phyloP scores from a whole-genome alignment of 2,888 invertebrate species.

The Petrolisthes cinctipes region DNA sequence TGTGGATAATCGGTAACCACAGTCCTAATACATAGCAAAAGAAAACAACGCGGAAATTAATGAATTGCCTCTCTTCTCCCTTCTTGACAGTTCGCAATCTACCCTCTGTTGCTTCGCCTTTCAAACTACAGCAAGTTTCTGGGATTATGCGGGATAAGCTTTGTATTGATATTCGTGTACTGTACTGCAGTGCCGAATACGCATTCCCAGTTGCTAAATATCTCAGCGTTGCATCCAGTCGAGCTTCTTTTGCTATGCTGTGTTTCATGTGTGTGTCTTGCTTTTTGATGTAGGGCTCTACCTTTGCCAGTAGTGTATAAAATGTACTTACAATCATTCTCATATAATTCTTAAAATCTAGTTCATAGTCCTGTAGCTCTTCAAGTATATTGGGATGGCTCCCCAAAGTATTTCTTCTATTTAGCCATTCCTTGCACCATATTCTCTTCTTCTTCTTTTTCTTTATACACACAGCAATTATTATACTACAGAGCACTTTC shows the following conservation, averaged over 20 bases:
- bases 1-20: no score
- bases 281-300: neutral
- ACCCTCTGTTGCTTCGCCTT: no score
- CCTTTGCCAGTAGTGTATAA: constrained; percentile 10
- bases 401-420: neutral
- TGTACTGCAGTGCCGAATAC: constrained; percentile 27
- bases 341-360: constrained; percentile 14
- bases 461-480: no score
- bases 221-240: constrained; percentile 19
- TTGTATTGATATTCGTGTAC: constrained; percentile 32
- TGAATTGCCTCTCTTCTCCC: no score
- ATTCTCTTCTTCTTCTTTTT: no score
- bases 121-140: neutral
- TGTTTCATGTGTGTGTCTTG: constrained; percentile 24
- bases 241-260: constrained; percentile 20
- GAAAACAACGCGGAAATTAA: no score
- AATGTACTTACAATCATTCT: constrained; percentile 23
- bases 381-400: neutral
- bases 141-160: constrained; percentile 28
- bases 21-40: no score
- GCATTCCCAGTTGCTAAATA: constrained; percentile 29
- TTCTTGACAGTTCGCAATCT: no score
- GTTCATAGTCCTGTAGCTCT: constrained; percentile 20
- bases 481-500: no score
- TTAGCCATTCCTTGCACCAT: neutral